Conservation (phyloP, 2,888 invertebrate genomes). For the Drosophila vallismaia region DNA sequence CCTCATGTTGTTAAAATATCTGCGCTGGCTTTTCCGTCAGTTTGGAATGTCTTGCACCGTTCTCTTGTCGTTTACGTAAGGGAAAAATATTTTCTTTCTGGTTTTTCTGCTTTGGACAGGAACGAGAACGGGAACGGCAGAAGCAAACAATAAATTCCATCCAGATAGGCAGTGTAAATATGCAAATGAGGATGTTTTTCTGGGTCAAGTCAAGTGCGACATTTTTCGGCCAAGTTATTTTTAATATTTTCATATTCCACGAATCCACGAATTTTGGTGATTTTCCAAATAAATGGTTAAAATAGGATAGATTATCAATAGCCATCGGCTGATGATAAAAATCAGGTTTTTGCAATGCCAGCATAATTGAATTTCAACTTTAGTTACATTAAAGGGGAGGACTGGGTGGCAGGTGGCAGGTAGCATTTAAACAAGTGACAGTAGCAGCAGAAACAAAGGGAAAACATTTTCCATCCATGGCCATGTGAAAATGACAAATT, state of each 20-base stretch:
- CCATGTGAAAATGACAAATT: constrained; percentile 25
- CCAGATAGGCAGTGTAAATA: constrained; percentile 54
- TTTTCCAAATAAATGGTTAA: constrained; percentile 25
- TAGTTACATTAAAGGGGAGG: no score
- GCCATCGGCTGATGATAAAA: constrained; percentile 52
- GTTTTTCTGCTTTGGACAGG: constrained; percentile 11
- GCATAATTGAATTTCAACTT: constrained; percentile 51
- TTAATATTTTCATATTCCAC: constrained; percentile 18
- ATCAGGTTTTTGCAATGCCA: constrained; percentile 21
- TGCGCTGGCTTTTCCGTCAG: constrained; percentile 73
- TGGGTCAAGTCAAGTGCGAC: constrained; percentile 61
- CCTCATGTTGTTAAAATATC: constrained; percentile 70
- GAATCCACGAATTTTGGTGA: constrained; percentile 37
- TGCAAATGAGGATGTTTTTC: constrained; percentile 64
- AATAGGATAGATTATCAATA: constrained; percentile 56
- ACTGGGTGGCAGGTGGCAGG: no score
- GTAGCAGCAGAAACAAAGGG: constrained; percentile 10
- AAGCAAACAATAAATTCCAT: constrained; percentile 28
- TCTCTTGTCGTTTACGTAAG: constrained; percentile 57
- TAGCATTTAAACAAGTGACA: constrained; percentile 4
- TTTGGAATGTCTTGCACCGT: constrained; percentile 72
- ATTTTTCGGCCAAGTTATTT: constrained; percentile 38
- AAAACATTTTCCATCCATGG: not conserved
- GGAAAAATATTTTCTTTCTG: constrained; percentile 56
- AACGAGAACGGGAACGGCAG: not conserved